Evolutionary conservation across 1,140 invertebrate species (phyloP), one percentile per base, ranked within the genome.

Genomic region (Uloborus diversus): DNA sequence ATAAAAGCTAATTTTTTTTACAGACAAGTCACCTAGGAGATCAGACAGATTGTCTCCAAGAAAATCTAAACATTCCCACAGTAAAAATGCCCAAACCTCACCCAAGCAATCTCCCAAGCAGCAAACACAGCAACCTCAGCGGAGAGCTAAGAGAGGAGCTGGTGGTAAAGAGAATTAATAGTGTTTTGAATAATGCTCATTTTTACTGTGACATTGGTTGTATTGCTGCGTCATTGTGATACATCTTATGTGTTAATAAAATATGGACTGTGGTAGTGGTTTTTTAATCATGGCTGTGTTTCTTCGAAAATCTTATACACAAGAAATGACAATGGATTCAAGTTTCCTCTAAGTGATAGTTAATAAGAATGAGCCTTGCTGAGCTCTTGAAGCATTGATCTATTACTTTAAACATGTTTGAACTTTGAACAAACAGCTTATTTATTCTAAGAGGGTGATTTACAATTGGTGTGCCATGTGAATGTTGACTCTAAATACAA

Each of bases 21-120:
- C 32, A 62, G 35, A 61, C 17, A 66, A 65, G n/a, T 65, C 61
- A n/a, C 73, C 73, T 4, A 28, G 62, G 0, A 53, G 62, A 30
- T 53, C 61, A 5, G 61, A 65, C 11, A 53, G 62, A 23, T 30
- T 75, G 3, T 75, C 71, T 0, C 73, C 73, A 0, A 53, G 73
- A 25, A 78, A 78, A 17, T 28, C 62, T 1, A 78, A 53, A 53
- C 49, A 78, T 23, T 30, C 35, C 13, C 59, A 62, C 3, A 30
- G n/a, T 9, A 71, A 71, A n/a, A 75, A 64, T 25, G 59, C 59
- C 14, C 59, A 62, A n/a, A 23, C 23, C n/a, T 75, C 70, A 1
- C 70, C 70, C 3, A 68, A 68, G 51, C 57, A 73, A 37, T 25
- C 42, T 5, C 71, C 71, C 2, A 75, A 75, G 17, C 49, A 75